Percentiles rank a stretch among this genome's conserved stretches.
Evolutionary conservation across 2,797 vertebrate species (phyloP).

Genomic region (Garrulus glandarius): DNA sequence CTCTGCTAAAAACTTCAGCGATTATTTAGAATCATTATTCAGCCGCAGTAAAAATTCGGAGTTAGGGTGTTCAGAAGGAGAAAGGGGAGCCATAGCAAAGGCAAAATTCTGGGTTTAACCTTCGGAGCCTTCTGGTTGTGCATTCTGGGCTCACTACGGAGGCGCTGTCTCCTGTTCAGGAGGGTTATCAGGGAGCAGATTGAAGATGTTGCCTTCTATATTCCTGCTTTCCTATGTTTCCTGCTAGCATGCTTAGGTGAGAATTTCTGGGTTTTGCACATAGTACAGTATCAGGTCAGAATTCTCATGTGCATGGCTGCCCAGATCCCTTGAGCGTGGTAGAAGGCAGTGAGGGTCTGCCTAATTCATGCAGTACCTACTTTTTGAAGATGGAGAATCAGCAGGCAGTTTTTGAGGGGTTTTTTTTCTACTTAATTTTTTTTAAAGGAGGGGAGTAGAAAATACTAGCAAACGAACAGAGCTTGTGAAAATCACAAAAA

Average conservation of each 20-base stretch:
- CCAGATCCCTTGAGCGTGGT: fast-evolving
- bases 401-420: neutral
- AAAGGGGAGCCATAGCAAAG: neutral
- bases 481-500: neutral
- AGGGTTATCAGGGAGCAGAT: fast-evolving
- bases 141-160: neutral
- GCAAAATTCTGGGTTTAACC: neutral
- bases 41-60: no score
- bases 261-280: neutral
- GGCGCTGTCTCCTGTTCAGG: neutral
- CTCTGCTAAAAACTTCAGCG: neutral
- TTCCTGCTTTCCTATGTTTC: neutral
- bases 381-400: neutral
- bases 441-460: neutral
- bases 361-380: neutral
- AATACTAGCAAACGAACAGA: neutral
- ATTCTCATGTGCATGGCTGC: neutral
- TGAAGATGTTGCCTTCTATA: neutral
- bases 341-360: neutral
- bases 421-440: neutral
- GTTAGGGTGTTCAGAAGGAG: fast-evolving
- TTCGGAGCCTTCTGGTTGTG: neutral
- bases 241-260: neutral
- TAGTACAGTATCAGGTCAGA: neutral
- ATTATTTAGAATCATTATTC: fast-evolving